Conservation (phyloP, 2,113 vertebrate species). For the Neogobius melanostomus region DNA sequence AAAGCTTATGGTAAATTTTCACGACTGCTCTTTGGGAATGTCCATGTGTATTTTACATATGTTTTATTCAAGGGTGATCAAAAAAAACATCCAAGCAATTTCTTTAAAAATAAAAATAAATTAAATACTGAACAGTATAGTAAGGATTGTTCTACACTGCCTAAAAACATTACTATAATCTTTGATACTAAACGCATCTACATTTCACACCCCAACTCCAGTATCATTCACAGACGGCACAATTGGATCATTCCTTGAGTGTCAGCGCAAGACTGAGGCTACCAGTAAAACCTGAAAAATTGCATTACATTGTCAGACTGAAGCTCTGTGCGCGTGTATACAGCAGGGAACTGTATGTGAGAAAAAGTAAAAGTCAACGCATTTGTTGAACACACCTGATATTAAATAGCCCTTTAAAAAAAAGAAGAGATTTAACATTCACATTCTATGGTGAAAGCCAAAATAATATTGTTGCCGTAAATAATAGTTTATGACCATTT, state of each 20-base stretch:
- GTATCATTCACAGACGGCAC: constrained; percentile 20
- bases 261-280: neutral
- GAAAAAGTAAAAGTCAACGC: neutral
- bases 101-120: constrained; percentile 37
- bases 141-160: too few relatives aligned
- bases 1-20: too few relatives aligned
- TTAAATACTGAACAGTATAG: neutral
- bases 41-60: too few relatives aligned
- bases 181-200: constrained; percentile 18
- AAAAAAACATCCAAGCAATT: too few relatives aligned
- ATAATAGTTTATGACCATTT: neutral
- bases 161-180: constrained; percentile 10
- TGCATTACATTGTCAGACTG: neutral
- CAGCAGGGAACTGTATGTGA: neutral
- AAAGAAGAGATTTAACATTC: constrained; percentile 8
- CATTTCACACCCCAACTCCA: constrained; percentile 7
- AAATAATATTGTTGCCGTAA: neutral
- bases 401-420: neutral
- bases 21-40: too few relatives aligned
- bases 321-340: neutral
- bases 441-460: constrained; percentile 17
- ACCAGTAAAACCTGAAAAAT: constrained; percentile 7
- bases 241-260: constrained; percentile 4
- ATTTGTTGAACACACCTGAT: neutral
- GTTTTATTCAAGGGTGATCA: too few relatives aligned